phyloP scores from a whole-genome alignment of 2,888 invertebrate species.

The Torymus aiolomorphi region DNA sequence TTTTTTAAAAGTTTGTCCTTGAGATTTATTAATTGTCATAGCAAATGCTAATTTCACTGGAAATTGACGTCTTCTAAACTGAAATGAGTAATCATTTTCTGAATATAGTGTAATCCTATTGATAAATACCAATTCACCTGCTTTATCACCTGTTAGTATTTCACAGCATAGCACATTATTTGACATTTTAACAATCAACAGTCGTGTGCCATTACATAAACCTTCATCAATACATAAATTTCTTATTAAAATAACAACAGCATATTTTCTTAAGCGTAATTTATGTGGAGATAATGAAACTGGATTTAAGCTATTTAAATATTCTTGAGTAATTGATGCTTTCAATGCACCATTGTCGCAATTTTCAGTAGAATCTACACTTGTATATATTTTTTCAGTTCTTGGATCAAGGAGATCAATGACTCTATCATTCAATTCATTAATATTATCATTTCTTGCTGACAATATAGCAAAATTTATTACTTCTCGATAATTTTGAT shows the following conservation, averaged over 20 bases:
- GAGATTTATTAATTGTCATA: too few species aligned
- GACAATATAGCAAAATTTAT: conserved; percentile 54
- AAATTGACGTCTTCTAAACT: too few species aligned
- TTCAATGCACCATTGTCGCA: conserved; percentile 37
- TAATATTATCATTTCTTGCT: conserved; percentile 56
- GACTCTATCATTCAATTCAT: conserved; percentile 55
- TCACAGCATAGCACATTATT: conserved; percentile 42
- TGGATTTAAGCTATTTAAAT: conserved; percentile 47
- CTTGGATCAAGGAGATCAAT: conserved; percentile 39
- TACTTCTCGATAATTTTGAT: conserved; percentile 45
- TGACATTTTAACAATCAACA: background rate
- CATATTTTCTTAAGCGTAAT: conserved; percentile 43
- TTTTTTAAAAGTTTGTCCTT: too few species aligned
- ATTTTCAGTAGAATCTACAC: conserved; percentile 42
- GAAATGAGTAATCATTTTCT: conserved; percentile 17
- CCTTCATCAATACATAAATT: too few species aligned
- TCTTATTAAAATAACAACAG: conserved; percentile 38
- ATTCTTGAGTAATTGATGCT: background rate
- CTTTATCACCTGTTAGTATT: conserved; percentile 47
- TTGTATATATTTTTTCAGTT: conserved; percentile 26
- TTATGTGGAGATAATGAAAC: conserved; percentile 37
- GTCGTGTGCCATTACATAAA: too few species aligned
- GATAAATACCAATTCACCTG: background rate
- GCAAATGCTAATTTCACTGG: too few species aligned
- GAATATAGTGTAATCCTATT: conserved; percentile 49